A percentile compares a stretch with the other conserved stretches of the same genome.
Conservation (phyloP, 2,113 vertebrate species). For the Amblyornis subalaris region DNA sequence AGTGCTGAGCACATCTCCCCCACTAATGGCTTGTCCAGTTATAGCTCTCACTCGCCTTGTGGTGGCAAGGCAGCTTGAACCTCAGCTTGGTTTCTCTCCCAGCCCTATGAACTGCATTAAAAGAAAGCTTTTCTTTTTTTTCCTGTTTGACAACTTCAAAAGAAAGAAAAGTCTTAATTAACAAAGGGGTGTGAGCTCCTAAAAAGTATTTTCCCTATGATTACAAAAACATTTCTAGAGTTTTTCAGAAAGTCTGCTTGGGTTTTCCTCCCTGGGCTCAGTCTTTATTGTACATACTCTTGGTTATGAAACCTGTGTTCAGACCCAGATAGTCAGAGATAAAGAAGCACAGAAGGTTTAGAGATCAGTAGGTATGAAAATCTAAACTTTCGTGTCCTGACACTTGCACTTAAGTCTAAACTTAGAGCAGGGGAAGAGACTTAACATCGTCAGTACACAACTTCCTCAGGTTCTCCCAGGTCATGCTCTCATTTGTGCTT, state of each 20-base stretch:
- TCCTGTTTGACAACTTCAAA: background rate
- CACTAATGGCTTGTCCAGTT: background rate
- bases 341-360: background rate
- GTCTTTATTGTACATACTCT: background rate
- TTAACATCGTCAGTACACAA: background rate
- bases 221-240: background rate
- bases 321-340: background rate
- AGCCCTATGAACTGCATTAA: background rate
- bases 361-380: background rate
- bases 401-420: background rate
- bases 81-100: background rate
- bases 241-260: background rate
- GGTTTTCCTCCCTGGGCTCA: background rate
- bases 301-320: background rate
- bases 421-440: background rate
- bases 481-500: background rate
- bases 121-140: background rate
- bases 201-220: background rate
- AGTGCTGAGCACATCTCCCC: background rate
- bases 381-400: background rate
- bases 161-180: background rate
- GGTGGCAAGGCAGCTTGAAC: background rate
- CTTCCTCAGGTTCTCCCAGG: background rate
- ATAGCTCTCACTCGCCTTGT: background rate
- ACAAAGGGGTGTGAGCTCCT: background rate